Evolutionary conservation across 2,888 invertebrate species (phyloP).

Genomic region (Cosmia pyralina): DNA sequence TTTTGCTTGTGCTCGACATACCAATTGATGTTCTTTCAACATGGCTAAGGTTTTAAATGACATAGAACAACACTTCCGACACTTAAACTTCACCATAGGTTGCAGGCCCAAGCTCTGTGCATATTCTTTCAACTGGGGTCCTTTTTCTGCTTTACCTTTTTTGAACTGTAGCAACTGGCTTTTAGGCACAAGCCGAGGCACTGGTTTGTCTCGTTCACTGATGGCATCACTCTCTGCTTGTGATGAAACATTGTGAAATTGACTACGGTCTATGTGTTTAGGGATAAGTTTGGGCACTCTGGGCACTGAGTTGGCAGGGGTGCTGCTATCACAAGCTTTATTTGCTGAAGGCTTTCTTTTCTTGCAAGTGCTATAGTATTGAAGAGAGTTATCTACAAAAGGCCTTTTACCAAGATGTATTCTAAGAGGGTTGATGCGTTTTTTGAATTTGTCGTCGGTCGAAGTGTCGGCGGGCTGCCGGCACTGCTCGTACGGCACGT

Average conservation of each 20-base stretch:
- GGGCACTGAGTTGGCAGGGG: slow-evolving; percentile 71
- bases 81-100: slow-evolving; percentile 93
- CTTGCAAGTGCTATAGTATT: slow-evolving; percentile 80
- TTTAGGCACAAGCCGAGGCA: slow-evolving; percentile 87
- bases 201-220: slow-evolving; percentile 85
- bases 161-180: slow-evolving; percentile 86
- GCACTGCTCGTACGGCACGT: slow-evolving; percentile 71
- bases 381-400: slow-evolving; percentile 85
- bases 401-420: slow-evolving; percentile 87
- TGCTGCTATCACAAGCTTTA: slow-evolving; percentile 79
- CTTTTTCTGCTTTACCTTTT: slow-evolving; percentile 86
- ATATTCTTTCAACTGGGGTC: slow-evolving; percentile 90
- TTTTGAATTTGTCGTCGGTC: slow-evolving; percentile 80
- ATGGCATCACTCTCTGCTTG: slow-evolving; percentile 75
- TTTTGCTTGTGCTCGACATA: slow-evolving; percentile 89
- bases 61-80: slow-evolving; percentile 93
- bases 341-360: slow-evolving; percentile 79
- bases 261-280: slow-evolving; percentile 78
- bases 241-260: slow-evolving; percentile 82
- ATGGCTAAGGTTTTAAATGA: slow-evolving; percentile 92
- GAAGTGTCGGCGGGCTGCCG: slow-evolving; percentile 74
- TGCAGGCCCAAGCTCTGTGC: slow-evolving; percentile 93
- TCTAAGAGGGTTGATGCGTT: slow-evolving; percentile 86
- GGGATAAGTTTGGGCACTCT: slow-evolving; percentile 85
- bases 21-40: slow-evolving; percentile 92